Evolutionary conservation across 2,797 vertebrate genomes (phyloP), one percentile per base, ranked within the genome.

Genomic region (Trachops cirrhosus): DNA sequence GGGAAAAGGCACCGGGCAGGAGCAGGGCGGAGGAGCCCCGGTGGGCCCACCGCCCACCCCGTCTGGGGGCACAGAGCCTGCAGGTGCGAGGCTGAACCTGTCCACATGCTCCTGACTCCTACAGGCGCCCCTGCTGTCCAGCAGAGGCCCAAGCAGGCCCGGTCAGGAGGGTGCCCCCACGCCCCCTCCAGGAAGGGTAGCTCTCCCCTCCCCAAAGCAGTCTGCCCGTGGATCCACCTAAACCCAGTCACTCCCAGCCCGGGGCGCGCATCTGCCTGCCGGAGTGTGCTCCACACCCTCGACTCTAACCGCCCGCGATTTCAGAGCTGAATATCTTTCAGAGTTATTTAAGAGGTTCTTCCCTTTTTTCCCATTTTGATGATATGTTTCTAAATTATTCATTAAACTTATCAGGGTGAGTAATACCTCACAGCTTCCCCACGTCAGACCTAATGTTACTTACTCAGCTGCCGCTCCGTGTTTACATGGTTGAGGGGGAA

Each of bases 321-420:
- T 64, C 96, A 57, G 90, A 94, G 96, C 96, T 4, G 62, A 96
- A n/a, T 68, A 83, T 96, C 97, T 95, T 96, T 98, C 98, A 91
- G 95, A 98, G 95, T 98, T 98, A 97, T 97, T 98, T 97, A 97
- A 96, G 97, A 97, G 97, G 92, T 74, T 96, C 97, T 94, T 98
- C 73, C 75, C 93, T 91, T 97, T 97, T 95, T 78, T 96, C 98
- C 98, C 97, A 79, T 98, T 97, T 95, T 97, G 98, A 97, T 98
- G 97, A 98, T 98, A 97, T 96, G 97, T 98, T 98, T 97, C 98
- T 98, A 98, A 98, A 98, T 98, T 98, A 98, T 97, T 97, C 97
- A 98, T 98, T 98, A 97, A 98, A 98, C 98, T 97, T 97, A 97
- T 91, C 98, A 96, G 97, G 93, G 96, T 97, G 98, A 98, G 98